Conservation (phyloP, 2,797 vertebrate species). For the Chelon auratus region DNA sequence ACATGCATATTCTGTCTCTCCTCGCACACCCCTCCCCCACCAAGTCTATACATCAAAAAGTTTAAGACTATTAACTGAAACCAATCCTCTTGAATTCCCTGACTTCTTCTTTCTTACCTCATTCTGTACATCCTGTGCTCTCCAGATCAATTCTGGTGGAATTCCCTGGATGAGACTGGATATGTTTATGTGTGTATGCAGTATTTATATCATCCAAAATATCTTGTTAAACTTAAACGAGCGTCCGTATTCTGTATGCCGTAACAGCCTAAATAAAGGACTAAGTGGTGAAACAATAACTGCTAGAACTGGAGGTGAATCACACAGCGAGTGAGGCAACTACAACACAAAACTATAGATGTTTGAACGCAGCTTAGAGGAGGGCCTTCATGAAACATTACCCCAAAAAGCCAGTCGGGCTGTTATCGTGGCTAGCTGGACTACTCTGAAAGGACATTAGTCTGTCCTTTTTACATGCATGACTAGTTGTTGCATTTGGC, state of each 20-base stretch:
- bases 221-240: too few relatives aligned
- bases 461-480: slow-evolving; percentile 59
- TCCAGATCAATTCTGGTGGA: slow-evolving; percentile 72
- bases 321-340: slow-evolving; percentile 6
- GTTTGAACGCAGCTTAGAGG: slow-evolving; percentile 19
- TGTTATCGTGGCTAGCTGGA: slow-evolving; percentile 36
- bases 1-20: slow-evolving; percentile 4
- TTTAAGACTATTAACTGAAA: slow-evolving; percentile 59
- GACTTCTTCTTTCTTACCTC: slow-evolving; percentile 32
- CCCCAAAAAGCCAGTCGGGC: slow-evolving; percentile 13
- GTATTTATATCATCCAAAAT: too few relatives aligned
- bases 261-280: not conserved
- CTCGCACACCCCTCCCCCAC: slow-evolving; percentile 19
- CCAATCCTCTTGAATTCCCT: slow-evolving; percentile 53
- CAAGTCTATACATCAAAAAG: slow-evolving; percentile 42
- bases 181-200: slow-evolving; percentile 22
- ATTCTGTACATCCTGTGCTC: slow-evolving; percentile 55
- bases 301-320: not conserved
- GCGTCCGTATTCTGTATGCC: too few relatives aligned
- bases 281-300: slow-evolving; percentile 5
- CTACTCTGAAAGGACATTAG: slow-evolving; percentile 46
- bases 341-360: not conserved
- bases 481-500: slow-evolving; percentile 59
- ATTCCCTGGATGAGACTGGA: slow-evolving; percentile 61
- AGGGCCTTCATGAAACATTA: slow-evolving; percentile 38